A percentile compares a stretch with the other conserved stretches of the same genome.
These are phyloP conservation scores for Dermochelys coriacea DNA, from an alignment of 2,797 vertebrate genomes.

Conservation along the genomic window DNA sequence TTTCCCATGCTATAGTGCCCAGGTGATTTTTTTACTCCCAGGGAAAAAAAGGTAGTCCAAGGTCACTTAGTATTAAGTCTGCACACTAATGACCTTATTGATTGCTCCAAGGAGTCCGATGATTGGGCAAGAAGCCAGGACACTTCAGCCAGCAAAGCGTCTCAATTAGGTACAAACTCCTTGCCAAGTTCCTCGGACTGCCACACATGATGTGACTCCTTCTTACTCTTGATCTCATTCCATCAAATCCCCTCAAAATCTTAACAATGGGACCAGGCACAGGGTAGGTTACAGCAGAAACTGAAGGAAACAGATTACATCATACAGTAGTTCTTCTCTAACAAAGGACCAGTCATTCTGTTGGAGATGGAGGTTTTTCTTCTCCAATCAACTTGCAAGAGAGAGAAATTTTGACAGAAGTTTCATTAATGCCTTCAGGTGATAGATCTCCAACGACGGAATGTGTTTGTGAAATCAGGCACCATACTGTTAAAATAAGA, in stretches of 20 bases:
- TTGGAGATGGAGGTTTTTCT: neutral
- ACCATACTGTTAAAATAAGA: neutral
- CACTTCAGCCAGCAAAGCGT: conserved; percentile 73
- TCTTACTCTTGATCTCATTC: conserved; percentile 31
- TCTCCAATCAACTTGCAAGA: neutral
- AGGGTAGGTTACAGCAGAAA: neutral
- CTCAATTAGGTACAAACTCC: conserved; percentile 79
- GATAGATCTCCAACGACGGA: neutral
- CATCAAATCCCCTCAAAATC: conserved; percentile 20
- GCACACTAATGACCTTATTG: conserved; percentile 81
- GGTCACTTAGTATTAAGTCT: conserved; percentile 75
- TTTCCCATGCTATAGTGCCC: conserved; percentile 70
- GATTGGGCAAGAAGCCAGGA: conserved; percentile 75
- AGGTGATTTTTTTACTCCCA: conserved; percentile 56
- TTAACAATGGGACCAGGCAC: conserved; percentile 12
- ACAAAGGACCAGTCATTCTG: neutral
- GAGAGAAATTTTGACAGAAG: neutral
- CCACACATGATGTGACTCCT: conserved; percentile 26
- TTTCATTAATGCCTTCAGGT: neutral
- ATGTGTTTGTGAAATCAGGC: neutral
- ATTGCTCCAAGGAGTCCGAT: conserved; percentile 73
- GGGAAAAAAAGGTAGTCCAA: conserved; percentile 61
- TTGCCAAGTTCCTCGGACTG: conserved; percentile 70
- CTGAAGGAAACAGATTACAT: neutral
- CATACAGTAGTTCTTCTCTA: neutral